phyloP scores from a whole-genome alignment of 2,113 vertebrate species.

The Phocoena phocoena region DNA sequence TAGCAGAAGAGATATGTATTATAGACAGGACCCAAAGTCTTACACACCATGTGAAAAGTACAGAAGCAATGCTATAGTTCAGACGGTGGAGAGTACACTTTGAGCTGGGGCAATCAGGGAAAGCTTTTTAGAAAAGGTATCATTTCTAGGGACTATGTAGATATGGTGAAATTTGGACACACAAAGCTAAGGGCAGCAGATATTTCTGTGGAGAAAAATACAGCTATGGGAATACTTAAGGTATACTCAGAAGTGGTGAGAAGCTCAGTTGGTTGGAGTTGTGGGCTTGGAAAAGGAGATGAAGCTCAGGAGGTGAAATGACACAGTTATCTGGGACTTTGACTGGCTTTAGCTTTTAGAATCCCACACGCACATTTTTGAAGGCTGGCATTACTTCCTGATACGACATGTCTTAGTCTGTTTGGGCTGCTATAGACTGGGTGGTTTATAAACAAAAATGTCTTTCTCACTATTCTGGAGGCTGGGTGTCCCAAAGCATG shows the following conservation, averaged over 20 bases:
- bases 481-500: neutral
- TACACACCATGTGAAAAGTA: neutral
- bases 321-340: neutral
- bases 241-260: neutral
- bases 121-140: neutral
- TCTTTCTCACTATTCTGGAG: neutral
- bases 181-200: neutral
- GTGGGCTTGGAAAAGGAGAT: neutral
- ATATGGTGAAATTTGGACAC: neutral
- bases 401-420: neutral
- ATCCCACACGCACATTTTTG: neutral
- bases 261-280: neutral
- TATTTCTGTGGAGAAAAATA: neutral
- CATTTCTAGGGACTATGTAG: neutral
- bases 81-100: neutral
- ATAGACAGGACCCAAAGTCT: neutral
- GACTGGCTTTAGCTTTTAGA: neutral
- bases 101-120: neutral
- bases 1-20: neutral
- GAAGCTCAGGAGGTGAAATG: neutral
- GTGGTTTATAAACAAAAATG: neutral
- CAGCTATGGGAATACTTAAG: neutral
- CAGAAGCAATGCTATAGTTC: neutral
- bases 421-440: neutral
- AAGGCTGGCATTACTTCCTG: neutral